phyloP scores from a whole-genome alignment of 2,888 invertebrate species.

The Belgica antarctica region DNA sequence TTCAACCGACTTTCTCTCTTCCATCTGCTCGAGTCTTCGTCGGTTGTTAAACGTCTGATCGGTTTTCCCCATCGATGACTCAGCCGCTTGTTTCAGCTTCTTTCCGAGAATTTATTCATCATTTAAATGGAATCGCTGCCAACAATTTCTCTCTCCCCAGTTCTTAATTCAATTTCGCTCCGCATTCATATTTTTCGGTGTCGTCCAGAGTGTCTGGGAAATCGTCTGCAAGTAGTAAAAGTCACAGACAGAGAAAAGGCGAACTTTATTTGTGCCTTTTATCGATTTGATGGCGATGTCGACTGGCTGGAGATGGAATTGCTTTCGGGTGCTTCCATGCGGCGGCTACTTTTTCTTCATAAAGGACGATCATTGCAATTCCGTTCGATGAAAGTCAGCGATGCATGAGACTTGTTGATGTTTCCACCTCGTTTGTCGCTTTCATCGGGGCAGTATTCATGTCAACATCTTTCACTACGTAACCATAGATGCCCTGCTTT shows the following conservation, averaged over 20 bases:
- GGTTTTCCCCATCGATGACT: not conserved
- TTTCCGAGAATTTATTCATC: slow-evolving; percentile 37
- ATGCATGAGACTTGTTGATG: slow-evolving; percentile 31
- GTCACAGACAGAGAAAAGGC: not conserved
- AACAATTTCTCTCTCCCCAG: slow-evolving; percentile 29
- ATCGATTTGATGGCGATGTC: slow-evolving; percentile 11
- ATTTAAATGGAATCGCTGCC: slow-evolving; percentile 30
- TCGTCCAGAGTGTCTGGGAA: slow-evolving; percentile 38
- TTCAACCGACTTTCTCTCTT: not conserved
- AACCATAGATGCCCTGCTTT: not conserved
- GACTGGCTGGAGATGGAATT: not conserved
- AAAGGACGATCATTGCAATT: not conserved
- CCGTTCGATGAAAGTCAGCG: not conserved
- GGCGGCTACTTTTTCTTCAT: not conserved
- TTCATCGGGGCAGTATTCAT: not conserved
- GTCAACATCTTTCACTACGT: not conserved
- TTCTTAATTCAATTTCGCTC: slow-evolving; percentile 33
- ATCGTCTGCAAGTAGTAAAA: slow-evolving; percentile 32
- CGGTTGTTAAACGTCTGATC: not conserved
- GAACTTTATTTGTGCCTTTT: not conserved
- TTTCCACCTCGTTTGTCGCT: not conserved
- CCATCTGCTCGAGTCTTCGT: not conserved
- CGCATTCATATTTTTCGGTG: slow-evolving; percentile 26
- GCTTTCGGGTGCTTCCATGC: not conserved
- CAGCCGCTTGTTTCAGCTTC: not conserved